Base-by-base conservation (phyloP, 2,888 invertebrate genomes). In the Andrena haemorrhoa region DNA sequence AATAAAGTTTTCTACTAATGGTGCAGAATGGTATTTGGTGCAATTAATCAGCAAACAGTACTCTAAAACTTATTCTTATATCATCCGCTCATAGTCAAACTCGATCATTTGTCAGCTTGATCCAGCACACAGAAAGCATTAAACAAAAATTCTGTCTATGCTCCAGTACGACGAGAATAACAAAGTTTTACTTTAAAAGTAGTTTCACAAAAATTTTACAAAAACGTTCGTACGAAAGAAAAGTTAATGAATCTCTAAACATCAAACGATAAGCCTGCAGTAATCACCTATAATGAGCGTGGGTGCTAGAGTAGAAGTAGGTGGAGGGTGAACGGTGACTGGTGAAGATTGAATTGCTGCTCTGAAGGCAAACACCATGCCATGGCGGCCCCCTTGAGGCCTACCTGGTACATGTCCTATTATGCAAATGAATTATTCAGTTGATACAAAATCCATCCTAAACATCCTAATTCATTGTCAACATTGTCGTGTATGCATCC, bases 321-420 rank as follows among this genome's bases (percentile, higher is more conserved):
- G 92, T 93, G 93, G 91, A 90, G 93, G 91, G 90, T 93, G 92
- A 93, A 88, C 90, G 87, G 92, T 93, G 91, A 92, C 91, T 91
- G 93, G 89, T 90, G 93, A 92, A 89, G 92, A 91, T 86, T 93
- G 93, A 88, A 93, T 92, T 87, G 93, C 92, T 85, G 93, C 90
- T 89, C 95, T 94, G 93, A 95, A 94, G 94, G 95, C 95, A 95
- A 95, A 95, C 93, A 95, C 95, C 95, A 95, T 95, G 94, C 95
- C 95, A 94, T 95, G 95, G 93, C 95, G 95, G 94, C 95, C 95
- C 92, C 95, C 95, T 94, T 95, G 95, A 94, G 95, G 95, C 94
- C 95, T 95, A 94, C 95, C 95, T 94, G 95, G 95, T 94, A 95
- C 94, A 94, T 95, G 95, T 95, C 95, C 95, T 95, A 95, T 90